Evolutionary conservation across 2,888 invertebrate genomes (phyloP).

Genomic region (Miltochrista miniata): DNA sequence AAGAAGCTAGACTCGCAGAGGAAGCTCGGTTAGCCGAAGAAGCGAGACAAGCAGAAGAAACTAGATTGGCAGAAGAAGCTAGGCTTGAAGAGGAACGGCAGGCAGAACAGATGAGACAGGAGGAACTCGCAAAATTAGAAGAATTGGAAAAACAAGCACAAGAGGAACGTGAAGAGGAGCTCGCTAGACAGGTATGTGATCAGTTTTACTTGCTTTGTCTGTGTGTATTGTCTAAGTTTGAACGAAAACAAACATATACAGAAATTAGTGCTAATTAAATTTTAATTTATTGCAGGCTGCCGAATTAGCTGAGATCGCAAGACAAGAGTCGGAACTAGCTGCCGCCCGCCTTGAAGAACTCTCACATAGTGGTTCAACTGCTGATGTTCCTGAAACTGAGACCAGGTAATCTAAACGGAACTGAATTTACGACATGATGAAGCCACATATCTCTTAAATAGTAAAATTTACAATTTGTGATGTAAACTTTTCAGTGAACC

Average conservation of each 20-base stretch:
- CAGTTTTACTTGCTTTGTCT: neutral
- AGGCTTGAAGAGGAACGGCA: slow-evolving; percentile 67
- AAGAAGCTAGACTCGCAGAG: slow-evolving; percentile 75
- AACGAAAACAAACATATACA: neutral
- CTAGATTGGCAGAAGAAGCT: slow-evolving; percentile 71
- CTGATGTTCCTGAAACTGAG: slow-evolving; percentile 65
- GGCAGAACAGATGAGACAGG: slow-evolving; percentile 81
- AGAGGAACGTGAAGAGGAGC: slow-evolving; percentile 86
- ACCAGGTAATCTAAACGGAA: too few species aligned
- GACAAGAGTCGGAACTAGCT: slow-evolving; percentile 83
- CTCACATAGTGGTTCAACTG: slow-evolving; percentile 68
- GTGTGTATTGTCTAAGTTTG: too few species aligned
- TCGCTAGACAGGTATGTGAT: slow-evolving; percentile 84
- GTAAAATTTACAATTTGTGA: neutral
- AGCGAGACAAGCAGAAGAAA: slow-evolving; percentile 58
- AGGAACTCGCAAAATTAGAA: slow-evolving; percentile 81
- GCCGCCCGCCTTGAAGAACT: slow-evolving; percentile 85
- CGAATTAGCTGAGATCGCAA: slow-evolving; percentile 86
- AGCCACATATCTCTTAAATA: neutral
- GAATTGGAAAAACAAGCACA: slow-evolving; percentile 85
- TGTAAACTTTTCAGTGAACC: slow-evolving; percentile 51
- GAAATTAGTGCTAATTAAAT: neutral
- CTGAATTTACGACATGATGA: slow-evolving; percentile 9
- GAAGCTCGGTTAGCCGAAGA: slow-evolving; percentile 76
- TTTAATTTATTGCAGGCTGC: slow-evolving; percentile 76